Percentiles rank a stretch among this genome's conserved stretches.
Conservation (phyloP, 2,888 invertebrate genomes). For the Lasius platythorax region DNA sequence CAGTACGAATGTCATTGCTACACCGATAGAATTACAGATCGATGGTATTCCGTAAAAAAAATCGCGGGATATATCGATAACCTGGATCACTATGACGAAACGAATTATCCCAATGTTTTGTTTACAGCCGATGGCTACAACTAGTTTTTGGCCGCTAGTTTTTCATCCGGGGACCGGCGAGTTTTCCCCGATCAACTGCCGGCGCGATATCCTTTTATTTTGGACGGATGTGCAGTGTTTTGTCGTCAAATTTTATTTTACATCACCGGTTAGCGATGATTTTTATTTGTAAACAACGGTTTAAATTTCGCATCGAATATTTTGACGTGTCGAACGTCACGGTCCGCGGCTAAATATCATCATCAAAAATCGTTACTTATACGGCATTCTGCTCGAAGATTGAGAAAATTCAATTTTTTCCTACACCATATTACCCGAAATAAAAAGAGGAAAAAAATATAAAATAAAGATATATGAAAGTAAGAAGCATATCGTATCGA, state of each 20-base stretch:
- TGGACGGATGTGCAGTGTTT: neutral
- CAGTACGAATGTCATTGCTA: slow-evolving; percentile 34
- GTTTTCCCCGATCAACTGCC: slow-evolving; percentile 40
- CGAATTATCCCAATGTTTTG: slow-evolving; percentile 48
- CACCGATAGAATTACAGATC: slow-evolving; percentile 48
- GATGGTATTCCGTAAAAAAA: slow-evolving; percentile 22
- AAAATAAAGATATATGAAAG: neutral
- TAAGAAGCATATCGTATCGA: neutral
- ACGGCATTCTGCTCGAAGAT: neutral
- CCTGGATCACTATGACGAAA: slow-evolving; percentile 43
- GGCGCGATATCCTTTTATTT: slow-evolving; percentile 29
- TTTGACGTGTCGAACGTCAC: neutral
- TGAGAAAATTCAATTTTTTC: slow-evolving; percentile 10
- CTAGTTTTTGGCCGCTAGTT: slow-evolving; percentile 15
- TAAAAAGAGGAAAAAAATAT: neutral
- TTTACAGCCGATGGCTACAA: slow-evolving; percentile 48
- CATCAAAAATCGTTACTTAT: neutral
- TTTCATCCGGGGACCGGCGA: slow-evolving; percentile 36
- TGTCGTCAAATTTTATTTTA: slow-evolving; percentile 50
- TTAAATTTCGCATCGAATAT: slow-evolving; percentile 29
- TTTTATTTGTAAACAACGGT: slow-evolving; percentile 45
- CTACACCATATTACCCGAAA: neutral
- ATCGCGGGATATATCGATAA: slow-evolving; percentile 36
- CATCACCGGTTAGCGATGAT: slow-evolving; percentile 41
- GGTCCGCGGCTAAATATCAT: neutral